Base-by-base conservation (phyloP, 1,140 invertebrate species). In the Atopsyche davidsoni region DNA sequence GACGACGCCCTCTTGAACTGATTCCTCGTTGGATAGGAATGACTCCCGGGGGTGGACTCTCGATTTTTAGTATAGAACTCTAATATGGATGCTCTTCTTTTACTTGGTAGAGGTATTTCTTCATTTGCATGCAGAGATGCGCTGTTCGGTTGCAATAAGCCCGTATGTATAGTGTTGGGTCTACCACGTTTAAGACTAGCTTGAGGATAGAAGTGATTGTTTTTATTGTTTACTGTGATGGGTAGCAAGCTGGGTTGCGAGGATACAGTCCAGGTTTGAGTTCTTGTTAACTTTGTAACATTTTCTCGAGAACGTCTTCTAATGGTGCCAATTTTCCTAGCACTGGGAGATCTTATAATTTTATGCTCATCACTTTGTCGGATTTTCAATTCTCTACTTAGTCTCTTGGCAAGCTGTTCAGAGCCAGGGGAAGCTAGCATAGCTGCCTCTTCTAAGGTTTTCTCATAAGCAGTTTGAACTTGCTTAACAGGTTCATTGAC, bases 271-370 rank as follows among this genome's bases (percentile, higher is more conserved):
- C 55, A 58, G 6, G 55, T 58, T 51, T 58, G 55, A 2, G 55
- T 58, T 51, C 55, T 53, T 2, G 47, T 53, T 32, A 58, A 39
- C 28, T 51, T 58, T 11, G 46, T 53, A n/a, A 34, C 44, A 40
- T 53, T 53, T 19, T 83, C 81, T 59, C 75, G 73, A 0, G 84
- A 87, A 39, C 84, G 66, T 28, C 85, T 72, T 61, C 84, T 68
- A 36, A 88, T 77, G 17, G 70, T 81, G 17, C 85, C 85, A 51
- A 89, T 89, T 75, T 86, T 87, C 24, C 86, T 73, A 17, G 85
- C 85, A 63, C 85, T 87, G 1, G 86, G 86, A 2, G 86, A 88
- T 58, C 86, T 69, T 55, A 87, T 86, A 13, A 87, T 78, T 64
- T 82, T 81, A 61, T 86, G 82, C 28, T 72, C 66, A 28, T 79